Percentiles rank a stretch among this genome's conserved stretches.
Conservation (phyloP, 1,140 invertebrate species). For the Hetaerina americana region DNA sequence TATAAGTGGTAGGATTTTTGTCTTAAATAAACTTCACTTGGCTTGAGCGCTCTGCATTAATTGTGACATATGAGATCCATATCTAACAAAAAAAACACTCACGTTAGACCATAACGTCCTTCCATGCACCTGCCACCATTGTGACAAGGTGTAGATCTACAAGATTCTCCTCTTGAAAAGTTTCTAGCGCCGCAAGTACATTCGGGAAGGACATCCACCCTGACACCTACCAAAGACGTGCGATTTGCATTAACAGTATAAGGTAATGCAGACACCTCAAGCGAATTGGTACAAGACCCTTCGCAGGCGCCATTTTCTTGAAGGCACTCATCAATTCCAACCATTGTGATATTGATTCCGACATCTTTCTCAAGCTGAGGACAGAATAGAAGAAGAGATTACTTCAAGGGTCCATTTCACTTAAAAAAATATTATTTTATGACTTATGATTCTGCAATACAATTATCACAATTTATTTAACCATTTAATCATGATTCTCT, state of each 20-base stretch:
- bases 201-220: constrained; percentile 75
- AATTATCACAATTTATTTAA: neutral
- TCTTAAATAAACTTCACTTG: neutral
- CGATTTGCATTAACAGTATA: constrained; percentile 95
- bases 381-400: constrained; percentile 11
- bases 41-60: too few species aligned
- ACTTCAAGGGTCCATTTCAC: too few species aligned
- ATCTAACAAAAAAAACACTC: constrained; percentile 19
- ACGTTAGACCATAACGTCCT: constrained; percentile 69
- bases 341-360: constrained; percentile 93
- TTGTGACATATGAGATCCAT: too few species aligned
- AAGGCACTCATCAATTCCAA: constrained; percentile 92
- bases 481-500: too few species aligned
- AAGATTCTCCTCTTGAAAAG: constrained; percentile 78
- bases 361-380: constrained; percentile 76
- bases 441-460: too few species aligned
- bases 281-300: constrained; percentile 84
- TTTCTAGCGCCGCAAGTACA: constrained; percentile 85
- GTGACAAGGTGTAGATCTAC: constrained; percentile 77
- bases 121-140: constrained; percentile 91
- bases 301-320: constrained; percentile 92
- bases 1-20: too few species aligned
- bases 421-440: constrained; percentile 3
- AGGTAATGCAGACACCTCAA: constrained; percentile 77
- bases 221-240: constrained; percentile 84